Percentiles rank a stretch among this genome's conserved stretches.
phyloP scores from a whole-genome alignment of 2,888 invertebrate genomes.

The Nomada fabriciana region DNA sequence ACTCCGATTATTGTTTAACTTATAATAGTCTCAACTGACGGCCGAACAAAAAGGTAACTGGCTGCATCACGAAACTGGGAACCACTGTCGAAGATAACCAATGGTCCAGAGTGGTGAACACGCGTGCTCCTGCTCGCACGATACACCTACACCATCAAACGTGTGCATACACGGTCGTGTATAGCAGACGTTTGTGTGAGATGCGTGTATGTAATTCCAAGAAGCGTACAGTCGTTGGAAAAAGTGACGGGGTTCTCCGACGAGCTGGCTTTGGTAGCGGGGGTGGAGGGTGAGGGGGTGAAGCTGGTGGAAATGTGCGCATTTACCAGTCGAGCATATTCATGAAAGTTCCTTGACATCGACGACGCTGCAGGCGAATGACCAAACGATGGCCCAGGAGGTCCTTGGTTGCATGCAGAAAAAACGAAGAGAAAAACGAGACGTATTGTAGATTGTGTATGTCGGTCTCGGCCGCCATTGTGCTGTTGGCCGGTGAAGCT shows the following conservation, averaged over 20 bases:
- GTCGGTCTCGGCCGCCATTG: conserved; percentile 6
- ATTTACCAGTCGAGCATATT: conserved; percentile 66
- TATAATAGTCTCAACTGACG: too few relatives aligned
- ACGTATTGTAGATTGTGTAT: background rate
- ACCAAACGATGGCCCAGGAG: conserved; percentile 54
- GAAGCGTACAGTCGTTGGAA: conserved; percentile 81
- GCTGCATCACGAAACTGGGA: conserved; percentile 63
- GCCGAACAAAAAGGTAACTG: conserved; percentile 5
- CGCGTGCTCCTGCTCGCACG: conserved; percentile 38
- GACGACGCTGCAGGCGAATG: conserved; percentile 61
- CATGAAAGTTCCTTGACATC: conserved; percentile 76
- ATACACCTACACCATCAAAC: conserved; percentile 9
- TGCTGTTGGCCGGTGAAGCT: background rate
- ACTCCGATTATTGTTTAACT: too few relatives aligned
- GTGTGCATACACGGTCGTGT: conserved; percentile 5
- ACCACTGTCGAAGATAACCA: conserved; percentile 75
- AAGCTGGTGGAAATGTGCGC: conserved; percentile 64
- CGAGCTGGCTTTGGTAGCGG: conserved; percentile 34
- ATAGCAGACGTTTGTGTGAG: conserved; percentile 63
- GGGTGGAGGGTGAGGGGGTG: conserved; percentile 49
- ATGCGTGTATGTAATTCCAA: conserved; percentile 79
- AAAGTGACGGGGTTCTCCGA: conserved; percentile 69
- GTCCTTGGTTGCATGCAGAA: too few relatives aligned
- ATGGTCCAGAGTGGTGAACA: conserved; percentile 69
- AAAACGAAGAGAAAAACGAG: conserved; percentile 6